Base-by-base conservation (phyloP, 1,140 invertebrate species). In the Hyles vespertilio region DNA sequence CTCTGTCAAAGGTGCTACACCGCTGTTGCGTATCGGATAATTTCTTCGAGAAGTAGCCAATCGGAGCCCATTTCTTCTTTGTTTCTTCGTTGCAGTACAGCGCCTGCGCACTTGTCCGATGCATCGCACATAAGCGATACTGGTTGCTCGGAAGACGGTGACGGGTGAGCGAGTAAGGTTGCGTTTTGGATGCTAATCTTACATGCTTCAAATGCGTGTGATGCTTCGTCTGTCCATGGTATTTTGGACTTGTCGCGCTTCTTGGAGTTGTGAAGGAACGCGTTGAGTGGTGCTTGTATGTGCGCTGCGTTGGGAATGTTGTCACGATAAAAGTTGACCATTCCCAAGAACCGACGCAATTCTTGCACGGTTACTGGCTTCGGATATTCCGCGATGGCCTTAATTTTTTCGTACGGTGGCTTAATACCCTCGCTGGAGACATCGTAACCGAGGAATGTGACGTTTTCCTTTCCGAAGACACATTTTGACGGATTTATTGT, bases 101-200 rank as follows among this genome's bases (percentile, higher is more conserved):
- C 61, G 6, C 61, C 61, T 4, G 46, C 55, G 32, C 34, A 54
- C 1, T 9, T 46, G 10, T 53, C 22, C 3, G 61, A 63, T 9
- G 22, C n/a, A 33, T 62, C 60, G n/a, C 43, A 46, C 51, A 53
- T 53, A 40, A 40, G 45, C 36, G 36, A 40, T 40, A 40, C 36
- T 5, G 36, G 36, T 5, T 40, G 36, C 5, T 40, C 36, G 36
- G 36, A 5, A 40, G 5, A 5, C 2, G 36, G 36, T 40, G 36
- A 5, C 36, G 76, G 74, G 56, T 74, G 73, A 3, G 69, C 61
- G 6, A 84, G 51, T 11, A 67, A 32, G 3, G 70, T 53, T 3
- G 71, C 68, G 3, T 74, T n/a, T 32, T 63, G 66, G 34, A 89
- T 50, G 8, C 47, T 67, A n/a, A 67, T 11, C 63, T 90, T 90